Base-by-base conservation (phyloP, 1,140 invertebrate genomes). In the Pinna nobilis region DNA sequence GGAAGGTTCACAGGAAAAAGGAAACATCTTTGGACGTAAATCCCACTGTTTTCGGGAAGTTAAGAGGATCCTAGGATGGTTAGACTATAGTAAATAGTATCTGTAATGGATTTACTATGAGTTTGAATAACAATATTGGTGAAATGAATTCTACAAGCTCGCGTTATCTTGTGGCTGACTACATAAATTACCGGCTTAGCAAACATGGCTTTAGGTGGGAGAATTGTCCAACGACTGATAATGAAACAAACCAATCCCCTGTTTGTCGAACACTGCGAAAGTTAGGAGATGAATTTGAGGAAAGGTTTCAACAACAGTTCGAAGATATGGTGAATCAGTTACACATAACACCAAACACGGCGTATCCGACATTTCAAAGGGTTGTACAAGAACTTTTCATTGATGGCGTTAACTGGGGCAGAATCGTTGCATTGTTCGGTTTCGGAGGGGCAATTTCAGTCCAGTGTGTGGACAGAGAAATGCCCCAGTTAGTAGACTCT, bases 391-490 rank as follows among this genome's bases (percentile, higher is more conserved):
- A 90, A 76, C 79, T 90, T 32, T 91, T 90, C 75, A 77, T 65
- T 63, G 87, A 90, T 67, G 89, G 88, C 32, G 86, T 90, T 15
- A 89, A 87, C 68, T 91, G 90, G 90, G 87, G 89, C 1, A 64
- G 88, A 49, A 84, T 91, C 33, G 87, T 90, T 2, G 89, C 89
- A 15, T 71, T 90, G 49, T 88, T 90, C 74, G 84, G 88, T 6
- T 90, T 90, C 70, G 84, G 85, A 25, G 87, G 86, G 30, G 84
- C 86, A 9, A 67, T 91, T 18, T 84, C 88, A 30, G 80, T 88
- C 20, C 77, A 88, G 55, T 89, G 84, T 77, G 75, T 81, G 35
- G 73, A 85, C 57, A 85, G 81, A 32, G 78, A 84, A 30, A 83
- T 84, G 81, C 84, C 80, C 30, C 72, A 84, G 47, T 66, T 88